Evolutionary conservation across 2,797 vertebrate genomes (phyloP), one percentile per base, ranked within the genome.

Genomic region (Crax fasciolata): DNA sequence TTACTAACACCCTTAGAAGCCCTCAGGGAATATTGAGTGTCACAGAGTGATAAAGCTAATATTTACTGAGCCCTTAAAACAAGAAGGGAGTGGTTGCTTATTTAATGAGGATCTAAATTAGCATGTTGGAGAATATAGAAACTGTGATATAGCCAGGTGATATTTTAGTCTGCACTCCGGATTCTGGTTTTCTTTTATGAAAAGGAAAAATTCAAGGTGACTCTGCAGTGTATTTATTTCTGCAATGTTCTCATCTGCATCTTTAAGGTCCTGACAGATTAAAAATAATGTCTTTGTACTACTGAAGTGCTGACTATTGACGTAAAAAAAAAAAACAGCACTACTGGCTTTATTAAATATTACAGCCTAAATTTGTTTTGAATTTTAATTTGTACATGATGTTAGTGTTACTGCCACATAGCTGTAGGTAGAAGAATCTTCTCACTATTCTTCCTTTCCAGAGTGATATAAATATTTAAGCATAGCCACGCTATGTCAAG

Each of bases 61-160:
- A 87, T 94, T 97, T 93, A 92, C 78, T 55, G 83, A 91, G 46
- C 61, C 92, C 96, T 97, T 94, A 87, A 75, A 95, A 84, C 39
- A 78, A 90, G 67, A 78, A 91, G 68, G 57, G 59, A 72, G 62
- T 55, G 68, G 73, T 93, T 90, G 43, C 66, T 71, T 88, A 74
- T 72, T 84, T 93, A 92, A 81, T 62, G 11, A 87, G 28, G 51
- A 83, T 82, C 43, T 78, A 44, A 91, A 90, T 91, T 88, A 86
- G 19, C 48, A 11, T 77, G 57, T 44, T 62, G n/a, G 86, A 78
- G 77, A 67, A 84, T 77, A 39, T 30, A 59, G 27, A 89, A 67
- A 30, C 20, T 63, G 0, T 81, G 20, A 49, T 93, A 75, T 13
- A 75, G 51, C 80, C 52, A 73, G 63, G 44, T 93, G 75, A 51